Conservation (phyloP, 2,797 vertebrate genomes). For the Notamacropus eugenii region DNA sequence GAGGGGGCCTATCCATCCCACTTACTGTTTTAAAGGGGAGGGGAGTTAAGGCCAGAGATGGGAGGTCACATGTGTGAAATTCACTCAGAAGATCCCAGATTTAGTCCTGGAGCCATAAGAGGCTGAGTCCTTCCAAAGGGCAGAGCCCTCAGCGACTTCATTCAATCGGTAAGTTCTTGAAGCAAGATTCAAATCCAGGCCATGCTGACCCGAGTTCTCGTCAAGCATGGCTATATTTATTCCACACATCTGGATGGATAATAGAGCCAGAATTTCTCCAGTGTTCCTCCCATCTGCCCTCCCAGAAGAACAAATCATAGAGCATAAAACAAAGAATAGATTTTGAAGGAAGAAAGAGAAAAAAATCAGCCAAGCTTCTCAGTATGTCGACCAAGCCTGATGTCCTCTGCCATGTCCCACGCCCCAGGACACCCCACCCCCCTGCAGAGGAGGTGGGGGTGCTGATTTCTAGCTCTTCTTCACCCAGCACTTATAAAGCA, state of each 20-base stretch:
- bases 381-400: not conserved
- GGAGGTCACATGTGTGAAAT: not conserved
- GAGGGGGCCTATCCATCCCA: not conserved
- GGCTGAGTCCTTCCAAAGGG: not conserved
- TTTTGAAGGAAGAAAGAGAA: not conserved
- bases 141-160: accelerated
- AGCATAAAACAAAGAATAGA: not conserved
- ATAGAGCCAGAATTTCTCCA: not conserved
- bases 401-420: not conserved
- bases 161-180: accelerated
- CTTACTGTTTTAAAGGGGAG: no score
- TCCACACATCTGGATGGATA: not conserved
- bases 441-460: not conserved
- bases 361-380: not conserved
- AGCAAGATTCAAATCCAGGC: not conserved
- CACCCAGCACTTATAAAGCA: not conserved
- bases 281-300: not conserved
- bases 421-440: not conserved
- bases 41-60: not conserved
- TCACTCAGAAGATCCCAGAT: not conserved
- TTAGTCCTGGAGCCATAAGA: not conserved
- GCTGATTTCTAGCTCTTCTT: not conserved
- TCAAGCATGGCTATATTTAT: no score
- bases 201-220: not conserved
- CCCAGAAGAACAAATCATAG: not conserved